Evolutionary conservation across 2,888 invertebrate genomes (phyloP).

Genomic region (Steinernema scapterisci): DNA sequence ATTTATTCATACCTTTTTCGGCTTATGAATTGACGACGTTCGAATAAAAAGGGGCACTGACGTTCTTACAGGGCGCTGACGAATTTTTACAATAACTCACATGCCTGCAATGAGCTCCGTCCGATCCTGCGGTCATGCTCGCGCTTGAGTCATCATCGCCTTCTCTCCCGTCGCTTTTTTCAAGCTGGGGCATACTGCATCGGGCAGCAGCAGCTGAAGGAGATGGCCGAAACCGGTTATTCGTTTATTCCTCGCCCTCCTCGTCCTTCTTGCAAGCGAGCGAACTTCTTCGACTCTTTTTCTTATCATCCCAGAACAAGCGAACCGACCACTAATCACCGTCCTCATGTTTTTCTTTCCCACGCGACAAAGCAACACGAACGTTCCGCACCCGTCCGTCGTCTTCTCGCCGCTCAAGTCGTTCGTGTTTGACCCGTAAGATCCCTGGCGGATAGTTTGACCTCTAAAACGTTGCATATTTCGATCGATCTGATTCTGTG

Average conservation of each 20-base stretch:
- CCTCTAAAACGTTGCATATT: conserved; percentile 27
- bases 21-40: too few species aligned
- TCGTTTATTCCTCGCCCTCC: conserved; percentile 8
- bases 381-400: neutral
- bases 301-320: neutral
- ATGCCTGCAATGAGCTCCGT: neutral
- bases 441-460: neutral
- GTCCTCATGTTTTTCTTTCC: neutral
- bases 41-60: too few species aligned
- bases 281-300: conserved; percentile 1
- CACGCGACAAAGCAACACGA: neutral
- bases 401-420: neutral
- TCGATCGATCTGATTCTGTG: conserved; percentile 13
- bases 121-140: neutral
- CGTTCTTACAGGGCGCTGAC: neutral
- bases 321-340: neutral
- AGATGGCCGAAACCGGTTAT: conserved; percentile 10
- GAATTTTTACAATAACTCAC: conserved; percentile 9
- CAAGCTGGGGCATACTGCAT: neutral
- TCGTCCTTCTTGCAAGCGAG: neutral
- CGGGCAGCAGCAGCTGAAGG: neutral
- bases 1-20: too few species aligned
- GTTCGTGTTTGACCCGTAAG: neutral
- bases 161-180: neutral
- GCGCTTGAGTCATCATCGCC: neutral